Base-by-base conservation (phyloP, 1,140 invertebrate genomes). In the Anoplophora glabripennis region DNA sequence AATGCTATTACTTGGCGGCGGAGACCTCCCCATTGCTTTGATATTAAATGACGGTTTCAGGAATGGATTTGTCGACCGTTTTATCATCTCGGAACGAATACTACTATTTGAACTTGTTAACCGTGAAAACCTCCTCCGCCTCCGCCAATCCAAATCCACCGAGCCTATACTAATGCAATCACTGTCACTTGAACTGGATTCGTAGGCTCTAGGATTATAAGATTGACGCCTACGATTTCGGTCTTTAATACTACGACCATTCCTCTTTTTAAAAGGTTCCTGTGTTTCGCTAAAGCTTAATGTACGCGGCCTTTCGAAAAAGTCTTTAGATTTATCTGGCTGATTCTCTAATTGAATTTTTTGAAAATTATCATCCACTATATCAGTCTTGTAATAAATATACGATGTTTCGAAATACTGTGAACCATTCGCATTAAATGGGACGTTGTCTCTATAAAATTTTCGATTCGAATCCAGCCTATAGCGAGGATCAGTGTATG, bases 181-280 rank as follows among this genome's bases (percentile, higher is more conserved):
- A 40, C 64, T 70, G 18, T 72, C 72, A 49, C 71, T 73, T 3
- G 73, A 75, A 73, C 71, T 79, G 68, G 51, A 78, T 68, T 67
- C 78, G 74, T 74, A 65, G 60, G 75, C 74, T 72, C 78, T 67
- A 11, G 80, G 80, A 72, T 82, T 82, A 63, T 82, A 82, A 33
- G 79, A 81, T 49, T 81, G 75, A 5, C 80, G 68, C 5, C 80
- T 68, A 4, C 80, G 60, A 15, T 81, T 82, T 12, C 80, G 69
- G 21, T 81, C 80, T 17, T 77, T 70, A 34, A 81, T 77, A 49
- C 72, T 73, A 51, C 67, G 67, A 10, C 71, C 69, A 14, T 53
- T 63, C 48, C 70, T 69, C 42, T 65, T 72, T 7, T 67, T 69
- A 45, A 72, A 59, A 18, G 62, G 65, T 46, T 71, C 68, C 10